Evolutionary conservation across 2,113 vertebrate genomes (phyloP).

Genomic region (Hippopotamus amphibius): DNA sequence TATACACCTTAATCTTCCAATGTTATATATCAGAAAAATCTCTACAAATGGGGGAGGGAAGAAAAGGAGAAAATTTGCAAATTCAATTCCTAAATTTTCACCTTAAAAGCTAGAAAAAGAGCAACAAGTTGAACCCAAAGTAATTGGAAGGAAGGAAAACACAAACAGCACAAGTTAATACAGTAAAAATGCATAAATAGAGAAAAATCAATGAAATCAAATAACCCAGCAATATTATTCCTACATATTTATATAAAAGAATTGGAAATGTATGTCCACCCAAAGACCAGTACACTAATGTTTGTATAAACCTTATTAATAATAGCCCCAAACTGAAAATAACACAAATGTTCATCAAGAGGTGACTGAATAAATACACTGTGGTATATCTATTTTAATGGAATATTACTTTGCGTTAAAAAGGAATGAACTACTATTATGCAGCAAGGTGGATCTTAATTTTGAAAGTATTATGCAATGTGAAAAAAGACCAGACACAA

Average conservation of each 20-base stretch:
- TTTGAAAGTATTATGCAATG: neutral
- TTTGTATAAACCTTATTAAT: neutral
- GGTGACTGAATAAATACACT: neutral
- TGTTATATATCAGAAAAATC: neutral
- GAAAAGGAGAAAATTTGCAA: constrained; percentile 13
- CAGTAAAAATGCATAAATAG: neutral
- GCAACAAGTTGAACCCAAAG: neutral
- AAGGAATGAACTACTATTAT: neutral
- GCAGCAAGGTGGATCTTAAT: neutral
- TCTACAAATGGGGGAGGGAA: neutral
- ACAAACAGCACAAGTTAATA: constrained; percentile 5
- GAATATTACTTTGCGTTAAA: neutral
- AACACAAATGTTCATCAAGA: neutral
- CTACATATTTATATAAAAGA: neutral
- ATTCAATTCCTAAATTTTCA: neutral
- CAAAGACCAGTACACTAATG: neutral
- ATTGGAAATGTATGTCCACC: neutral
- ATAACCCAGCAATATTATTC: neutral
- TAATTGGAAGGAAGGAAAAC: neutral
- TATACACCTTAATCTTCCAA: neutral
- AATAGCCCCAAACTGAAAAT: neutral
- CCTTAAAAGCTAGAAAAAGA: neutral
- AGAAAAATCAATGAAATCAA: neutral
- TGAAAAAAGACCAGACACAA: neutral
- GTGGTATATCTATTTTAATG: neutral